Evolutionary conservation across 1,140 invertebrate genomes (phyloP).

Genomic region (Aradophagus sp.): DNA sequence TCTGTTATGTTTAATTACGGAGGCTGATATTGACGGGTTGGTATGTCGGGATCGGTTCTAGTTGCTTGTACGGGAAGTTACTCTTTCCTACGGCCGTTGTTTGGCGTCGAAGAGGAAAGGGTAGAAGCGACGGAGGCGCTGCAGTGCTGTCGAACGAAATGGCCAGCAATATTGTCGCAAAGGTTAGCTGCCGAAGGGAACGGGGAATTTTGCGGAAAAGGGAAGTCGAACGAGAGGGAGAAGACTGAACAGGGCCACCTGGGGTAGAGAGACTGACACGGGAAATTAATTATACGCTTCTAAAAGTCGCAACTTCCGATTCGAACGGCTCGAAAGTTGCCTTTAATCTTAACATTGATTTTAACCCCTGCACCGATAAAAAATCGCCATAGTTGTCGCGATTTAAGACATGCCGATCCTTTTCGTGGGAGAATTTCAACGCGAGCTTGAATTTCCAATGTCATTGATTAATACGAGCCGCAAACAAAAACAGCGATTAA

Average conservation of each 20-base stretch:
- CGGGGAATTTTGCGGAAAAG: slow-evolving; percentile 64
- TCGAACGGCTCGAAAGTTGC: slow-evolving; percentile 33
- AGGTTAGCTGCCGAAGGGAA: too few species aligned
- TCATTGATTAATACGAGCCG: too few species aligned
- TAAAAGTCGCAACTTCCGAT: slow-evolving; percentile 66
- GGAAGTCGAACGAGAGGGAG: slow-evolving; percentile 49
- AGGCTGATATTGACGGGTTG: slow-evolving; percentile 70
- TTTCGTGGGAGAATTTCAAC: too few species aligned
- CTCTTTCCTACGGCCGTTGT: slow-evolving; percentile 65
- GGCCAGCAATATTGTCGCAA: slow-evolving; percentile 73
- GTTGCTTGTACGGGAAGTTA: slow-evolving; percentile 70
- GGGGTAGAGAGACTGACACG: slow-evolving; percentile 67
- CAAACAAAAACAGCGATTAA: too few species aligned
- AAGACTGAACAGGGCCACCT: slow-evolving; percentile 46
- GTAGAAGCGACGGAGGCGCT: slow-evolving; percentile 64
- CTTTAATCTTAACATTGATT: slow-evolving; percentile 49
- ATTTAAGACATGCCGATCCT: too few species aligned
- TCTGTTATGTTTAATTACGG: slow-evolving; percentile 75
- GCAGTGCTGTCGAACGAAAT: slow-evolving; percentile 72
- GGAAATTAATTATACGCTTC: slow-evolving; percentile 75
- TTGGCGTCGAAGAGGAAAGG: slow-evolving; percentile 56
- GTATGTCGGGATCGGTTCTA: slow-evolving; percentile 68
- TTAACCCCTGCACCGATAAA: slow-evolving; percentile 14
- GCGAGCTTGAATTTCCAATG: too few species aligned
- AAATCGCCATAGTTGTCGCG: slow-evolving; percentile 1